These are phyloP conservation scores for Popillia japonica DNA, from an alignment of 1,140 invertebrate species.

Conservation along the genomic window DNA sequence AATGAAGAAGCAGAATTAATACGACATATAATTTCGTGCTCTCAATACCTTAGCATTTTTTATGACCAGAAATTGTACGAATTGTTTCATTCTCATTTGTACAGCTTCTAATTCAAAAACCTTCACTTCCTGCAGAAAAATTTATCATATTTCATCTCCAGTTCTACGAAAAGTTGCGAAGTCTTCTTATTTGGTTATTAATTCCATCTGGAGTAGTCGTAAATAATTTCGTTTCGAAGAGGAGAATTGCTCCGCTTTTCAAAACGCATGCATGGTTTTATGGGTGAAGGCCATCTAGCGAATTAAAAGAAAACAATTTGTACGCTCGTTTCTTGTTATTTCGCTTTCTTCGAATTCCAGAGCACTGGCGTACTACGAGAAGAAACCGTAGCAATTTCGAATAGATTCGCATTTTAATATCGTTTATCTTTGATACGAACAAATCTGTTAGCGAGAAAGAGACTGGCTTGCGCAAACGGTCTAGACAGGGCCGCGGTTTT, in stretches of 20 bases:
- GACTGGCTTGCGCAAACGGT: not conserved
- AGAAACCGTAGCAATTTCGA: conserved; percentile 10
- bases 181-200: conserved; percentile 28
- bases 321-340: not conserved
- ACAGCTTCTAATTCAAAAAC: not conserved
- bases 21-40: too few species aligned
- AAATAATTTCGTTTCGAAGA: conserved; percentile 25
- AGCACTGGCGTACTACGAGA: not conserved
- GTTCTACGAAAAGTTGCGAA: not conserved
- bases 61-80: not conserved
- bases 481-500: not conserved
- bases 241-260: not conserved
- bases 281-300: not conserved
- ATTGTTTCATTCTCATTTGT: not conserved
- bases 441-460: not conserved
- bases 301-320: conserved; percentile 28
- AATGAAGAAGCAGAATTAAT: too few species aligned
- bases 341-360: not conserved
- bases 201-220: conserved; percentile 15
- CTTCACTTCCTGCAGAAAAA: not conserved
- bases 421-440: conserved; percentile 11
- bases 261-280: conserved; percentile 15
- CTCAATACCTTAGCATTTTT: not conserved
- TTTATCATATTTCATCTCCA: conserved; percentile 9
- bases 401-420: not conserved